A percentile compares a stretch with the other conserved stretches of the same genome.
These are phyloP conservation scores for Oasisia sp. DNA, from an alignment of 2,888 invertebrate species.

Conservation along the genomic window DNA sequence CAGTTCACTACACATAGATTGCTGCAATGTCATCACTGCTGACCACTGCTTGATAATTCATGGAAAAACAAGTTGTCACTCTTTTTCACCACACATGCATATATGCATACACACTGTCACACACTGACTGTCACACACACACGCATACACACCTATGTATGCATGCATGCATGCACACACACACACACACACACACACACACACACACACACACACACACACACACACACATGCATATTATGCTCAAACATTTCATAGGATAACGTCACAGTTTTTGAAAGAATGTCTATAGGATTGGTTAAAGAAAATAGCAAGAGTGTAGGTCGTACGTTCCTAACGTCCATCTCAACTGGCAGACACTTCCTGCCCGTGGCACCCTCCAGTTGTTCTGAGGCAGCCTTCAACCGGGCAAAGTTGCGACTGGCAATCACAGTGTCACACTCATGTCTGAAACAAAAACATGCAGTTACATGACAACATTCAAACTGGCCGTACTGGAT, in stretches of 20 bases:
- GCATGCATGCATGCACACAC: too few relatives aligned
- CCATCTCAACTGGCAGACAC: conserved; percentile 58
- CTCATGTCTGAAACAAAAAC: conserved; percentile 52
- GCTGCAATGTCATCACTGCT: not conserved
- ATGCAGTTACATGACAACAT: not conserved
- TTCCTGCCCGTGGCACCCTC: conserved; percentile 52
- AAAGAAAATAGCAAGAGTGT: not conserved
- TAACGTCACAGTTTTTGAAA: not conserved
- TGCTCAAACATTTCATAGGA: too few relatives aligned
- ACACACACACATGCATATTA: too few relatives aligned
- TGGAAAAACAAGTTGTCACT: too few relatives aligned
- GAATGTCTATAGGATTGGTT: not conserved
- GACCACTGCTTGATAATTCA: not conserved
- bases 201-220: too few relatives aligned
- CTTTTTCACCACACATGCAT: too few relatives aligned
- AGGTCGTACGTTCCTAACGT: conserved; percentile 59
- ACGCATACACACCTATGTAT: too few relatives aligned
- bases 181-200: too few relatives aligned
- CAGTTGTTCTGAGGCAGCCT: conserved; percentile 52
- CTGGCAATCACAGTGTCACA: conserved; percentile 61
- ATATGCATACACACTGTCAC: too few relatives aligned
- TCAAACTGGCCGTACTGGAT: too few relatives aligned
- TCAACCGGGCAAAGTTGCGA: conserved; percentile 52
- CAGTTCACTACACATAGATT: not conserved
- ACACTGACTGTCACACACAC: too few relatives aligned